Evolutionary conservation across 1,140 invertebrate species (phyloP), one percentile per base, ranked within the genome.

Genomic region (Cydia amplana): DNA sequence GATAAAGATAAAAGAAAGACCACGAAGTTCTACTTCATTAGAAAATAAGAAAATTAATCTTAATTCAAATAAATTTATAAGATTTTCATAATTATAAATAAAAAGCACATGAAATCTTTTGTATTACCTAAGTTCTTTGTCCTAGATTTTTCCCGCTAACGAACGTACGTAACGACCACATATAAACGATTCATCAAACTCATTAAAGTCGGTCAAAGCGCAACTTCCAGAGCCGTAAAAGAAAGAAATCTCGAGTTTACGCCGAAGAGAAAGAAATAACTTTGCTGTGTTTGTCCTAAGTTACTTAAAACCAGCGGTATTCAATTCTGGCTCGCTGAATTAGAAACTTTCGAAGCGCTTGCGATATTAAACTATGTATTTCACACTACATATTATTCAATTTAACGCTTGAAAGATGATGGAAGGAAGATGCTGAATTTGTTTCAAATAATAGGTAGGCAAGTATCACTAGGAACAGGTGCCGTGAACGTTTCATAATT

Each of bases 211-310:
- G 77, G 75, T 75, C 76, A 77, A 74, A 77, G 65, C 65, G 32
- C 74, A 51, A 81, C 75, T 79, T 81, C 63, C 75, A 23, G 28
- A 55, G 51, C 78, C 78, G 81, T 83, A 81, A 83, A 83, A 79
- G 77, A 78, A 78, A 77, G 72, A 80, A 82, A 81, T 74, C 75
- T 81, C 43, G 76, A 83, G 78, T 81, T 79, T 83, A 79, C 79
- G 77, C 79, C 76, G 78, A 77, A 75, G 36, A 74, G 74, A 73
- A 79, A 70, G 77, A 80, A 83, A 81, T 80, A 80, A 79, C 76
- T 78, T 75, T 49, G 65, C 16, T 5, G 3, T 40, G 65, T 18
- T 60, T 65, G 28, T 36, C 65, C 32, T 18, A 70, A 70, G 65
- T 60, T 60, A 70, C 32, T 70, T 32, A 36, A 43, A 40, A 70